phyloP scores from a whole-genome alignment of 1,140 invertebrate genomes.

The Anastatus disparis region DNA sequence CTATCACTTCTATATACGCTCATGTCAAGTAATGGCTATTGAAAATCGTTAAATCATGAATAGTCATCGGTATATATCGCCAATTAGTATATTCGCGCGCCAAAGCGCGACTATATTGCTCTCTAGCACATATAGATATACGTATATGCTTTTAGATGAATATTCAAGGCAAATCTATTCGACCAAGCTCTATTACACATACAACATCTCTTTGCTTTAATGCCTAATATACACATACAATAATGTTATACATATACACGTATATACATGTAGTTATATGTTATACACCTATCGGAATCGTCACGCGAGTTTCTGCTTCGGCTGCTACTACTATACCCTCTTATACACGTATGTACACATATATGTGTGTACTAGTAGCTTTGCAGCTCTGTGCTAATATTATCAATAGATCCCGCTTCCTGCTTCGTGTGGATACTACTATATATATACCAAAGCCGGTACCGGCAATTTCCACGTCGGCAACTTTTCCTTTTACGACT shows the following conservation, averaged over 20 bases:
- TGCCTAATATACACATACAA: too few species aligned
- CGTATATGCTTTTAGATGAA: slow-evolving; percentile 20
- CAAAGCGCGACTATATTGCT: neutral
- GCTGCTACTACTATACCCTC: too few species aligned
- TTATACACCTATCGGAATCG: slow-evolving; percentile 26
- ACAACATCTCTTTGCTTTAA: too few species aligned
- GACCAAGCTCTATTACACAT: neutral
- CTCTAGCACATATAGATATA: neutral
- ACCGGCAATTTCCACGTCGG: slow-evolving; percentile 22
- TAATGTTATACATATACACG: neutral
- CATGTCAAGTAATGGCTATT: slow-evolving; percentile 58
- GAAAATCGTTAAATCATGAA: slow-evolving; percentile 65
- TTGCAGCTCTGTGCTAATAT: slow-evolving; percentile 25
- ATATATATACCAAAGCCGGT: neutral
- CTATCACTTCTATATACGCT: too few species aligned
- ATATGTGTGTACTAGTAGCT: too few species aligned
- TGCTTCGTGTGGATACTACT: slow-evolving; percentile 20
- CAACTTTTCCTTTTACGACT: slow-evolving; percentile 23
- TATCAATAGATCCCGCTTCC: slow-evolving; percentile 40
- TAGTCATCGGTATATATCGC: slow-evolving; percentile 61
- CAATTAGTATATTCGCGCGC: slow-evolving; percentile 57
- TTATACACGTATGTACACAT: too few species aligned
- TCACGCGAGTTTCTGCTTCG: slow-evolving; percentile 38
- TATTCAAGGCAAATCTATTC: slow-evolving; percentile 20
- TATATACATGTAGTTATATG: neutral